Evolutionary conservation across 2,888 invertebrate species (phyloP).

Genomic region (Sthenelais limicola): DNA sequence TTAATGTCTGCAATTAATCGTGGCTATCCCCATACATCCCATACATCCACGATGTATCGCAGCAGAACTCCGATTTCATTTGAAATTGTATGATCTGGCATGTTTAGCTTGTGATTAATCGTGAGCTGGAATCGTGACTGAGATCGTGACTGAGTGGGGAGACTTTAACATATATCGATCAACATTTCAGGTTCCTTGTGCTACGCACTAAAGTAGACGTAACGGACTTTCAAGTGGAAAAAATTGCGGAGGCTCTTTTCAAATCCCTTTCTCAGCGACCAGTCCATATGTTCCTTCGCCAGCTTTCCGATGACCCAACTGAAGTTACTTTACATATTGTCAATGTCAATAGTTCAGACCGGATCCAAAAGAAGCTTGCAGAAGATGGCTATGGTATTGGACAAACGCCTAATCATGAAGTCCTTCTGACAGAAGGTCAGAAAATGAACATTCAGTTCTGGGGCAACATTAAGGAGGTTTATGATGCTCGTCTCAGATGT

Average conservation of each 20-base stretch:
- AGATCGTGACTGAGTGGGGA: no score
- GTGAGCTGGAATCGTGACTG: no score
- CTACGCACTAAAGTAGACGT: conserved; percentile 56
- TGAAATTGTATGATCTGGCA: no score
- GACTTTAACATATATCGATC: no score
- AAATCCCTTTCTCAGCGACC: conserved; percentile 52
- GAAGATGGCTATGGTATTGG: conserved; percentile 64
- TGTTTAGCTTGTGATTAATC: no score
- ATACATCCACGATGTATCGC: no score
- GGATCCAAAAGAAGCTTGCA: conserved; percentile 53
- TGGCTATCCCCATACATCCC: no score
- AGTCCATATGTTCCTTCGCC: conserved; percentile 61
- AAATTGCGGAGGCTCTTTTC: conserved; percentile 57
- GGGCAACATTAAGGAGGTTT: conserved; percentile 59
- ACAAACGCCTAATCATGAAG: conserved; percentile 57
- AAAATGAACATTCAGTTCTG: conserved; percentile 61
- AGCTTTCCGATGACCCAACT: conserved; percentile 55
- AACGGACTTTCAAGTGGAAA: conserved; percentile 52
- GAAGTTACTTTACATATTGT: conserved; percentile 58
- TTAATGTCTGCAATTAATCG: no score
- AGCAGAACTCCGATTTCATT: no score
- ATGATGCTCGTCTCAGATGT: conserved; percentile 50
- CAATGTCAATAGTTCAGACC: conserved; percentile 53
- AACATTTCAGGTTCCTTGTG: conserved; percentile 53
- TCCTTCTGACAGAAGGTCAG: conserved; percentile 65